A percentile compares a stretch with the other conserved stretches of the same genome.
phyloP scores from a whole-genome alignment of 2,113 vertebrate species.

The Entelurus aequoreus region DNA sequence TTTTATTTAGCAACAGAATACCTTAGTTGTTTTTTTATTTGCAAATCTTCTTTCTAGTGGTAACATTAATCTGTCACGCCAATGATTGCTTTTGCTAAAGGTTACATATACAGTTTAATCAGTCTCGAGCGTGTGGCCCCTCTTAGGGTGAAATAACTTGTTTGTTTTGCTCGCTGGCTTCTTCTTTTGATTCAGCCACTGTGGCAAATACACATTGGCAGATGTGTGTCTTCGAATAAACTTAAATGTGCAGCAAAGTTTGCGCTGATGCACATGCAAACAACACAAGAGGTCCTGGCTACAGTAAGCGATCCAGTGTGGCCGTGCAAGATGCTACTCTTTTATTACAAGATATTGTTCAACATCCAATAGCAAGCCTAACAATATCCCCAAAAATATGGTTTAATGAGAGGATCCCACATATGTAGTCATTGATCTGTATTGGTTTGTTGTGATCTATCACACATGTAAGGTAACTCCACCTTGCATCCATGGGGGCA shows the following conservation, averaged over 20 bases:
- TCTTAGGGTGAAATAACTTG: too few relatives aligned
- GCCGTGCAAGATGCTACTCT: neutral
- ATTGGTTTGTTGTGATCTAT: slow-evolving; percentile 56
- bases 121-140: neutral
- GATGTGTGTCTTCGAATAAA: neutral
- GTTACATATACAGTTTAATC: neutral
- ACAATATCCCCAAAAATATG: neutral
- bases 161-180: neutral
- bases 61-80: too few relatives aligned
- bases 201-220: neutral
- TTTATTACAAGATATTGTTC: neutral
- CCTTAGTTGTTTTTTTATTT: too few relatives aligned
- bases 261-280: neutral
- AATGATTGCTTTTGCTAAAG: neutral
- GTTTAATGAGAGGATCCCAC: slow-evolving; percentile 5
- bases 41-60: too few relatives aligned
- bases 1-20: too few relatives aligned
- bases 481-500: slow-evolving; percentile 74
- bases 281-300: neutral
- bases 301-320: neutral
- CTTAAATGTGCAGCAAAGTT: neutral
- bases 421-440: slow-evolving; percentile 55
- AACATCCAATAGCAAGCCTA: neutral
- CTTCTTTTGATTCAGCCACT: neutral
- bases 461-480: slow-evolving; percentile 63